Evolutionary conservation across 1,140 invertebrate genomes (phyloP).

Genomic region (Schmidtea mediterranea): DNA sequence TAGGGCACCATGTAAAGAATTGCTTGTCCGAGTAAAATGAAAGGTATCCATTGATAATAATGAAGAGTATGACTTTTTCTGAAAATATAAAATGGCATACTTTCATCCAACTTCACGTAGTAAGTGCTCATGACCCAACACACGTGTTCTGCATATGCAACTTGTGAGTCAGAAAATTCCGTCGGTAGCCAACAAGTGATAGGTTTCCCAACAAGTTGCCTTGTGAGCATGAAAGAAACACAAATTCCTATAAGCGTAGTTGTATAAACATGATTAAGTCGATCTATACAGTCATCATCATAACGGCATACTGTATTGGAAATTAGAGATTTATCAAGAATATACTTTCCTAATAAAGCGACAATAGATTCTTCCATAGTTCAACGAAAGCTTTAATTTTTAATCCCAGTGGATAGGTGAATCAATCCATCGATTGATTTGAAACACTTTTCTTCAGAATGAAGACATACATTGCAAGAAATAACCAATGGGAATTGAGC

Average conservation of each 20-base stretch:
- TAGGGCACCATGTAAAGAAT: constrained; percentile 14
- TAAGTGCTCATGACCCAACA: constrained; percentile 9
- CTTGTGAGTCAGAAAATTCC: constrained; percentile 6
- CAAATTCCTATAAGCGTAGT: background rate
- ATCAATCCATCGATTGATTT: too few relatives aligned
- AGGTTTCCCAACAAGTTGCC: constrained; percentile 3
- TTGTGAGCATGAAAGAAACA: background rate
- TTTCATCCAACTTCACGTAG: background rate
- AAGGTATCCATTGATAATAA: constrained; percentile 15
- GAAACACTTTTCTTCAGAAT: too few relatives aligned
- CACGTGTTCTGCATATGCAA: constrained; percentile 3
- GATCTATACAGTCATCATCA: constrained; percentile 7
- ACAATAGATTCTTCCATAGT: too few relatives aligned
- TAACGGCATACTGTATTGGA: too few relatives aligned
- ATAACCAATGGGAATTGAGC: too few relatives aligned
- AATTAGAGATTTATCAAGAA: too few relatives aligned
- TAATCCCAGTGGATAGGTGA: too few relatives aligned
- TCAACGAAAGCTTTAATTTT: too few relatives aligned
- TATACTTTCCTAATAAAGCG: too few relatives aligned
- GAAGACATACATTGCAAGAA: too few relatives aligned
- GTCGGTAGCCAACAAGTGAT: constrained; percentile 8
- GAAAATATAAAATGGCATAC: background rate
- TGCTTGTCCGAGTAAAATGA: constrained; percentile 17
- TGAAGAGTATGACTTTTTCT: background rate
- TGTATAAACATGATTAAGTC: constrained; percentile 5